Evolutionary conservation across 2,113 vertebrate genomes (phyloP).

Genomic region (Suricata suricatta): DNA sequence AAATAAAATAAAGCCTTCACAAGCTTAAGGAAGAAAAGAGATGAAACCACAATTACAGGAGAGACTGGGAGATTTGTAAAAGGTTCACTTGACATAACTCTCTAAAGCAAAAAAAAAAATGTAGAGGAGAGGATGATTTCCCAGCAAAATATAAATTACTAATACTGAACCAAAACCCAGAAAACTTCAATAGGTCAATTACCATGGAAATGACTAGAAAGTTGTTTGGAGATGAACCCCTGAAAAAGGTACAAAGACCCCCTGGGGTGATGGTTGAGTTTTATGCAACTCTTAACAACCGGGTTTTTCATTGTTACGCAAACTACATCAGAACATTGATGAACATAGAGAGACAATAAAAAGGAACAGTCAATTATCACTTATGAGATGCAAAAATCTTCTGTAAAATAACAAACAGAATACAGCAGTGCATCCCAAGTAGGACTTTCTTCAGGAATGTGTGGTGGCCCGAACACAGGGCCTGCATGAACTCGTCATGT

Average conservation of each 20-base stretch:
- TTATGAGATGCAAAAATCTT: neutral
- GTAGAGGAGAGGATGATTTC: neutral
- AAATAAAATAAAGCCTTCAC: constrained; percentile 15
- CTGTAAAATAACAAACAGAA: neutral
- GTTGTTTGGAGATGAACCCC: neutral
- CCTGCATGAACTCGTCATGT: neutral
- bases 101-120: neutral
- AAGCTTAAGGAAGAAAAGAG: neutral
- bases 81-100: neutral
- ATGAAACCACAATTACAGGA: neutral
- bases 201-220: neutral
- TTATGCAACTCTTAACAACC: neutral
- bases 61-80: neutral
- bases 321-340: neutral
- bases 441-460: neutral
- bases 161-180: neutral
- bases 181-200: neutral
- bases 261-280: neutral
- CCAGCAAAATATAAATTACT: neutral
- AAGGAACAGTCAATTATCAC: neutral
- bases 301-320: neutral
- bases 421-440: neutral
- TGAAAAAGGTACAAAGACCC: neutral
- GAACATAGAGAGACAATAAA: neutral
- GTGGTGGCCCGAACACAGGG: neutral